Conservation (phyloP, 2,113 vertebrate genomes). For the Bostrychus sinensis region DNA sequence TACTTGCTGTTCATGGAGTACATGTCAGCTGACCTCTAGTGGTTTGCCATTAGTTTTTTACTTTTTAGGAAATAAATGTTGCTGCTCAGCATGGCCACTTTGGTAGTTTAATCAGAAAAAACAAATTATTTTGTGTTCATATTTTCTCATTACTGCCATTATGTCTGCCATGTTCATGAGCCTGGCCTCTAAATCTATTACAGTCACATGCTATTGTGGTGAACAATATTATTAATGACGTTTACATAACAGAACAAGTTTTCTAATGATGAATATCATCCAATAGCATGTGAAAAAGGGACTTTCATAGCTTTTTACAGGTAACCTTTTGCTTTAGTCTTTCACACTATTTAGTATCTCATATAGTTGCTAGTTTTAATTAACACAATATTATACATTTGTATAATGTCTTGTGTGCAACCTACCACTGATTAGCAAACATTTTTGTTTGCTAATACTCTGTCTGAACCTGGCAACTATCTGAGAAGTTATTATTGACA, state of each 20-base stretch:
- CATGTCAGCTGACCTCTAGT: constrained; percentile 6
- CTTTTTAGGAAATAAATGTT: background rate
- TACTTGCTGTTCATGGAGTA: constrained; percentile 15
- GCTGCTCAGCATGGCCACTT: constrained; percentile 9
- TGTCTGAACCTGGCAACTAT: background rate
- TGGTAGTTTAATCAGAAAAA: background rate
- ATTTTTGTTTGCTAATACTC: background rate
- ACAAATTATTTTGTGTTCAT: constrained; percentile 1
- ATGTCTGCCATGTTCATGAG: constrained; percentile 1
- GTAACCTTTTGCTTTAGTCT: background rate
- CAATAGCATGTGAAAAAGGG: background rate
- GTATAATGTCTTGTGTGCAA: background rate
- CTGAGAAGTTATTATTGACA: constrained; percentile 13
- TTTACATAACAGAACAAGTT: too few relatives aligned
- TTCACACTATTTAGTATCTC: background rate
- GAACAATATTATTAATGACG: too few relatives aligned
- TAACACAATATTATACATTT: background rate
- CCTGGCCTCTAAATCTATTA: background rate
- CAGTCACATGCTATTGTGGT: background rate
- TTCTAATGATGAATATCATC: background rate
- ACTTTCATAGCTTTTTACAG: too few relatives aligned
- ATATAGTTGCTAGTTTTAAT: background rate
- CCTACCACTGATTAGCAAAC: background rate
- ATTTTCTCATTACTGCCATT: background rate
- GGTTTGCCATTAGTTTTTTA: constrained; percentile 2